Evolutionary conservation across 2,113 vertebrate species (phyloP).

Genomic region (Helogale parvula): DNA sequence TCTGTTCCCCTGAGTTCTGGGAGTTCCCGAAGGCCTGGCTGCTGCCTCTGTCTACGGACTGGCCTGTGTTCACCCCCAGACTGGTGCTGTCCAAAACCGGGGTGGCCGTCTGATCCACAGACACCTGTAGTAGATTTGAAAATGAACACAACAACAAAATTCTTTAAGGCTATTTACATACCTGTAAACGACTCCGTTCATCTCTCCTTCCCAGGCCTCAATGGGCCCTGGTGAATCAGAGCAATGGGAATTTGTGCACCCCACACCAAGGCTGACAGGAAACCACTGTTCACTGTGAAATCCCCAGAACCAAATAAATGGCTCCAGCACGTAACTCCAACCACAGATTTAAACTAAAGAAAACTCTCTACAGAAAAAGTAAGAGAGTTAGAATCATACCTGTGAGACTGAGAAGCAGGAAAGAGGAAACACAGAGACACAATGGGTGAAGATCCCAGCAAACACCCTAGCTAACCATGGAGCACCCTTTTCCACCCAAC

Average conservation of each 20-base stretch:
- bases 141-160: not conserved
- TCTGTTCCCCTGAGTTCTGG: slow-evolving; percentile 85
- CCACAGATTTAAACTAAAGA: not conserved
- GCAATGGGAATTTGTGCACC: not conserved
- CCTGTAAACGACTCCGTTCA: not conserved
- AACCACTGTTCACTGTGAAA: not conserved
- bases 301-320: not conserved
- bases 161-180: not conserved
- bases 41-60: slow-evolving; percentile 82
- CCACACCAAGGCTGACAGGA: not conserved
- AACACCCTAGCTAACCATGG: not conserved
- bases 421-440: not conserved
- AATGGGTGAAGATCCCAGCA: not conserved
- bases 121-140: slow-evolving; percentile 84
- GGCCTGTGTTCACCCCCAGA: slow-evolving; percentile 78
- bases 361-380: not conserved
- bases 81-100: slow-evolving; percentile 79
- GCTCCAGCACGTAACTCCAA: not conserved
- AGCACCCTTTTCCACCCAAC: not conserved
- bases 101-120: slow-evolving; percentile 86
- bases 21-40: slow-evolving; percentile 76
- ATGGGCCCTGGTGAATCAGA: not conserved
- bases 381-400: not conserved
- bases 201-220: not conserved
- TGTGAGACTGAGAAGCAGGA: not conserved